These are phyloP conservation scores for Gila orcuttii DNA, from an alignment of 2,113 vertebrate genomes.

Conservation along the genomic window DNA sequence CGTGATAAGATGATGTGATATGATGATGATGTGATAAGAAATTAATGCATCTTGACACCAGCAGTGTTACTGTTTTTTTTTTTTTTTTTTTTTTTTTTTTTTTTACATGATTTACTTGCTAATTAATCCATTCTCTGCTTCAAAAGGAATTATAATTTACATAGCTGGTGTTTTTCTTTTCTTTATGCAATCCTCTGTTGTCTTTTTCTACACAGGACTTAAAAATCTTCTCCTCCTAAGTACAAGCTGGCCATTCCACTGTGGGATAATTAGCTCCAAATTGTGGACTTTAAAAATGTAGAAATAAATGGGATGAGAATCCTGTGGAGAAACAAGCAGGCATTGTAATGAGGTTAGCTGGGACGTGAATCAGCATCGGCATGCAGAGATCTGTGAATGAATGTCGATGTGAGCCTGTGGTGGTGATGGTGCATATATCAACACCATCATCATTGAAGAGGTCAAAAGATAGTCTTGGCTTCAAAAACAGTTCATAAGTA, in stretches of 20 bases:
- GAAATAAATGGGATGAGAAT: slow-evolving; percentile 23
- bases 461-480: slow-evolving; percentile 24
- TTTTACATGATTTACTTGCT: background rate
- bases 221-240: slow-evolving; percentile 14
- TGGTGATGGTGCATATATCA: slow-evolving; percentile 38
- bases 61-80: background rate
- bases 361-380: slow-evolving; percentile 23
- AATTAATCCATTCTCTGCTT: slow-evolving; percentile 10
- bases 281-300: slow-evolving; percentile 25
- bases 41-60: slow-evolving; percentile 17
- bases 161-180: slow-evolving; percentile 2
- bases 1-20: background rate
- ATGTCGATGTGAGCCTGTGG: background rate
- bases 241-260: slow-evolving; percentile 22
- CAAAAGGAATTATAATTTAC: slow-evolving; percentile 13
- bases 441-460: slow-evolving; percentile 39
- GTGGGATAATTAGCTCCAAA: slow-evolving; percentile 32
- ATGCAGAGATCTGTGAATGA: slow-evolving; percentile 24
- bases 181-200: slow-evolving; percentile 5
- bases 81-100: background rate
- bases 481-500: slow-evolving; percentile 17
- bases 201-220: slow-evolving; percentile 5
- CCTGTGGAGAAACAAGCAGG: slow-evolving; percentile 3
- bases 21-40: slow-evolving; percentile 16
- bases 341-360: slow-evolving; percentile 19